A percentile compares a stretch with the other conserved stretches of the same genome.
phyloP scores from a whole-genome alignment of 2,888 invertebrate genomes.

The Omphaloscelis lunosa region DNA sequence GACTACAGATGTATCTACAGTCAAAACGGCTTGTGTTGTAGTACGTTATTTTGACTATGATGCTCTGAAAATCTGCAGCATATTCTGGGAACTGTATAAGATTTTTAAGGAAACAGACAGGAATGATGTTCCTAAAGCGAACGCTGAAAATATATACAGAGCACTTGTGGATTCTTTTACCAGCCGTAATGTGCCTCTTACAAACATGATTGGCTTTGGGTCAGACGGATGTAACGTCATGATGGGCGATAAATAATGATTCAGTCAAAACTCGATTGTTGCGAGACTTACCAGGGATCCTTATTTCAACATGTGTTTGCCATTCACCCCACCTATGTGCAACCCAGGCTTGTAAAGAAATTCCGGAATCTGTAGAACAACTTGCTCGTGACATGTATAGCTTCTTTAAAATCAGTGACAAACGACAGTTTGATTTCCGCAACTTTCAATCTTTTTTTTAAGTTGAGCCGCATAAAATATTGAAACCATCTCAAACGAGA shows the following conservation, averaged over 20 bases:
- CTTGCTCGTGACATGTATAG: slow-evolving; percentile 12
- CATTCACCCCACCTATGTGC: slow-evolving; percentile 9
- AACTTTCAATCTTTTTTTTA: slow-evolving; percentile 18
- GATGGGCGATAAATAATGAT: slow-evolving; percentile 63
- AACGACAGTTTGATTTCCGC: slow-evolving; percentile 16
- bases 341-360: slow-evolving; percentile 9
- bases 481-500: slow-evolving; percentile 15
- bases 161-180: slow-evolving; percentile 9
- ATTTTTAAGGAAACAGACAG: neutral
- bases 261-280: slow-evolving; percentile 15
- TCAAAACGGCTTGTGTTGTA: slow-evolving; percentile 20
- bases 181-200: slow-evolving; percentile 21
- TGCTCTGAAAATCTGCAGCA: slow-evolving; percentile 18
- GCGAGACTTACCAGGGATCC: slow-evolving; percentile 20
- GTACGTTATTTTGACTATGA: slow-evolving; percentile 15
- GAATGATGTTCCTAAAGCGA: slow-evolving; percentile 4
- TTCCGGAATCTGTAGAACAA: slow-evolving; percentile 13
- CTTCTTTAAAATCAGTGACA: slow-evolving; percentile 2
- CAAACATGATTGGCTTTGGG: slow-evolving; percentile 63
- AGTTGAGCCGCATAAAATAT: slow-evolving; percentile 19
- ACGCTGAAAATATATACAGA: slow-evolving; percentile 15
- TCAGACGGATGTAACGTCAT: slow-evolving; percentile 71
- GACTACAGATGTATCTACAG: neutral
- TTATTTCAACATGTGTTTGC: slow-evolving; percentile 30
- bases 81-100: too few species aligned